A percentile compares a stretch with the other conserved stretches of the same genome.
These are phyloP conservation scores for Gambelia wislizenii DNA, from an alignment of 2,797 vertebrate genomes.

Conservation along the genomic window DNA sequence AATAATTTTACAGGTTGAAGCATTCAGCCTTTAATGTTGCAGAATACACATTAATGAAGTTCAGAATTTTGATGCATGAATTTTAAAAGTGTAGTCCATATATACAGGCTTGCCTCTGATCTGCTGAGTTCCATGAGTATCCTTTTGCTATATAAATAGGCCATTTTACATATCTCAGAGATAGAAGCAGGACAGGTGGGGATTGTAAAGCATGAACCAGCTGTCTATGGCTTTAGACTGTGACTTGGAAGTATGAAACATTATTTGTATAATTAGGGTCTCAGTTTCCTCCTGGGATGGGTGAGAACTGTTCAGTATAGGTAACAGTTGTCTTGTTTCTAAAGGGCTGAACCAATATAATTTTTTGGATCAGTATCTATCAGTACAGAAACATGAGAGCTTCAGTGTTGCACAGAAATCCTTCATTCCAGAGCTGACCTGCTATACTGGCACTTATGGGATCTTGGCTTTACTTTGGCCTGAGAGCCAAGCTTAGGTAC, in stretches of 20 bases:
- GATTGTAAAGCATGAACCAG: background rate
- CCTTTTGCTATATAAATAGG: background rate
- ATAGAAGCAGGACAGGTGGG: background rate
- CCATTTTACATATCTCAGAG: background rate
- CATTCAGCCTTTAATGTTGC: background rate
- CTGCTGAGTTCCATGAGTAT: background rate
- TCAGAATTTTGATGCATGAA: background rate
- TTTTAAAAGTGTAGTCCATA: background rate
- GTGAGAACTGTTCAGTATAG: background rate
- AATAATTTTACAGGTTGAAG: background rate
- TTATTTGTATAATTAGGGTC: background rate
- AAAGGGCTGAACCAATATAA: background rate
- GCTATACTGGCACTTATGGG: background rate
- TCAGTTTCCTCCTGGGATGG: background rate
- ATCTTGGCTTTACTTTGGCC: conserved; percentile 1
- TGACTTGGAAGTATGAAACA: background rate
- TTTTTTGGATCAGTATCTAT: background rate
- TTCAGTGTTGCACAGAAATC: background rate
- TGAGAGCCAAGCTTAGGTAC: background rate
- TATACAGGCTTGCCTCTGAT: background rate
- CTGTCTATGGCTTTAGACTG: background rate
- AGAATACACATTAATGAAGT: background rate
- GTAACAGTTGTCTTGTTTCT: background rate
- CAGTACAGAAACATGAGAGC: background rate
- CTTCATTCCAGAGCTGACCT: background rate